Evolutionary conservation across 2,888 invertebrate genomes (phyloP).

Genomic region (Cryptus viduatorius): DNA sequence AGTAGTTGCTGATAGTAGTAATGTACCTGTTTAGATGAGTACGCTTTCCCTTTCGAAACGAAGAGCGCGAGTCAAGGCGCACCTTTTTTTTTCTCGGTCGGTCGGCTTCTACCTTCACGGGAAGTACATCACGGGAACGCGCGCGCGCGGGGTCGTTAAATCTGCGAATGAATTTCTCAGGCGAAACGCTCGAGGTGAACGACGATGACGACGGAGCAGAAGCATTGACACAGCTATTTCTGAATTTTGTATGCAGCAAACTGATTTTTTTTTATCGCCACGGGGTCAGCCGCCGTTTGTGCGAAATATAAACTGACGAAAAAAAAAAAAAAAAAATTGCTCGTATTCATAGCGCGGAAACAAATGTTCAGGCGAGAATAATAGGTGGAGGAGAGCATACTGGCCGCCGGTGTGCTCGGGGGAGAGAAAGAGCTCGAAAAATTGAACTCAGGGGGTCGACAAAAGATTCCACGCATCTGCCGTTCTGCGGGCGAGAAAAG

Average conservation of each 20-base stretch:
- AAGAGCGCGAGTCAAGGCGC: background rate
- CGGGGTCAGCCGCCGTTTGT: slow-evolving; percentile 21
- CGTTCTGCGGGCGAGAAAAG: slow-evolving; percentile 55
- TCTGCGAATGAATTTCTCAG: slow-evolving; percentile 15
- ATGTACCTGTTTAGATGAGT: slow-evolving; percentile 48
- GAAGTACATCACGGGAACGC: background rate
- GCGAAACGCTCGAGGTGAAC: slow-evolving; percentile 8
- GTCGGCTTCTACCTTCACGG: background rate
- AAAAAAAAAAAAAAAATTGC: slow-evolving; percentile 34
- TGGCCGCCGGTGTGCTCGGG: slow-evolving; percentile 31
- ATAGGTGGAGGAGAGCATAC: slow-evolving; percentile 20
- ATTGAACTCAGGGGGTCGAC: slow-evolving; percentile 31
- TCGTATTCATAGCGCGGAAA: background rate
- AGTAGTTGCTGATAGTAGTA: slow-evolving; percentile 32
- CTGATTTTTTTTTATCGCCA: background rate
- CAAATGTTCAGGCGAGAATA: slow-evolving; percentile 18
- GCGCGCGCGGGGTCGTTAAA: background rate
- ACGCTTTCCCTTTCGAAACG: slow-evolving; percentile 67
- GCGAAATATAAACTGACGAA: slow-evolving; percentile 6
- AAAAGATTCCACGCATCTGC: slow-evolving; percentile 63
- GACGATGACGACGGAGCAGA: background rate
- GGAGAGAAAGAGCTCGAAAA: slow-evolving; percentile 41
- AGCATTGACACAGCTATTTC: background rate
- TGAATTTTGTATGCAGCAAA: background rate
- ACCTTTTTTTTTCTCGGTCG: slow-evolving; percentile 16